These are phyloP conservation scores for Pachycephala philippinensis DNA, from an alignment of 2,113 vertebrate species.

Conservation along the genomic window DNA sequence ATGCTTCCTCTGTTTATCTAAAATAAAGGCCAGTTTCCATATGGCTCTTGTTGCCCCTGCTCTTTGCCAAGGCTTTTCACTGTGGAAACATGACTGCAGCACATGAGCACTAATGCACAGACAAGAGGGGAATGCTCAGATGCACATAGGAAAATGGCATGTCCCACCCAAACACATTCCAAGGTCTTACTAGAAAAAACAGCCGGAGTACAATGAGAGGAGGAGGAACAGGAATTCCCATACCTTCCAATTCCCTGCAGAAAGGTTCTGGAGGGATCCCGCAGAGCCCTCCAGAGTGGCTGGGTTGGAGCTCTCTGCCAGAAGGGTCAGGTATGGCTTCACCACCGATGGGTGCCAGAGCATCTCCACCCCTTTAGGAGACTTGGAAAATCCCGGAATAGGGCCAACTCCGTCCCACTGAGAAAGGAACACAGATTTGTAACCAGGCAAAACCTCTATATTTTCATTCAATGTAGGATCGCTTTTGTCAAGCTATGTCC, in stretches of 20 bases:
- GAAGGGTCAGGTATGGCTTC: slow-evolving; percentile 92
- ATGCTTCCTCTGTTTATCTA: neutral
- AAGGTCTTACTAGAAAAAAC: neutral
- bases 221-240: neutral
- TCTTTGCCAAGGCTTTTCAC: neutral
- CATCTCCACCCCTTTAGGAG: slow-evolving; percentile 95
- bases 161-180: neutral
- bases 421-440: neutral
- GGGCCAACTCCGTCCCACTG: slow-evolving; percentile 98
- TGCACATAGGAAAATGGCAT: accelerated
- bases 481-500: neutral
- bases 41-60: neutral
- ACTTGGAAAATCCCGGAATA: slow-evolving; percentile 93
- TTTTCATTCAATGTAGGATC: neutral
- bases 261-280: slow-evolving; percentile 95
- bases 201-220: accelerated
- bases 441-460: neutral
- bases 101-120: neutral
- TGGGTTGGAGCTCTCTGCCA: slow-evolving; percentile 97
- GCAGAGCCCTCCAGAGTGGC: slow-evolving; percentile 96
- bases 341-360: slow-evolving; percentile 96
- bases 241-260: slow-evolving; percentile 97
- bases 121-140: neutral
- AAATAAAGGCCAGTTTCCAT: neutral
- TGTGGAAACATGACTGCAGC: neutral